These are phyloP conservation scores for Steatocranus sp. DNA, from an alignment of 2,797 vertebrate genomes.

Conservation along the genomic window DNA sequence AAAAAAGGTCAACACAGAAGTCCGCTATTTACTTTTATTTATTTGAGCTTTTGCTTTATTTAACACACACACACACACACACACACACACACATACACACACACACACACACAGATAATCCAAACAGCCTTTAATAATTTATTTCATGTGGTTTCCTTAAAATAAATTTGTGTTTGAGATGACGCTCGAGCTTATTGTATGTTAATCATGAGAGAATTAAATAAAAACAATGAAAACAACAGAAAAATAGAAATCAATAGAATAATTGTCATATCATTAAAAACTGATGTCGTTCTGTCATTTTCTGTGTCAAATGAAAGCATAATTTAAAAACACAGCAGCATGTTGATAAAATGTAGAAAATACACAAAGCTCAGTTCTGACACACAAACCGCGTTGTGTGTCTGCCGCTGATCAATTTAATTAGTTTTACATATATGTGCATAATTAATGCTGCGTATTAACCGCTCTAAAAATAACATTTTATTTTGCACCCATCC, in stretches of 20 bases:
- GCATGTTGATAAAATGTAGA: background rate
- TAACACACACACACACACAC: background rate
- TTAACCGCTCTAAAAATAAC: conserved; percentile 57
- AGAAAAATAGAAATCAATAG: background rate
- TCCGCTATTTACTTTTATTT: conserved; percentile 58
- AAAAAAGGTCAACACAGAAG: conserved; percentile 55
- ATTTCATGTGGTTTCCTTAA: conserved; percentile 64
- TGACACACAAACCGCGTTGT: background rate
- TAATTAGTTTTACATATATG: conserved; percentile 61
- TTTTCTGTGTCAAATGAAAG: background rate
- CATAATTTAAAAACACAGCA: background rate
- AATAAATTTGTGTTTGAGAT: conserved; percentile 53
- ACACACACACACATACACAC: background rate
- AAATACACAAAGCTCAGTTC: background rate
- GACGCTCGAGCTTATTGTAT: conserved; percentile 3
- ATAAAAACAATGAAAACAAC: background rate
- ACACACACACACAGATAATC: conserved; percentile 38
- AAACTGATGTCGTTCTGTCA: background rate
- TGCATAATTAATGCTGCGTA: conserved; percentile 61
- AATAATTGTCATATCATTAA: background rate
- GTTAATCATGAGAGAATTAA: conserved; percentile 32
- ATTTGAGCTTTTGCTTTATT: conserved; percentile 41
- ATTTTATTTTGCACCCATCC: conserved; percentile 16
- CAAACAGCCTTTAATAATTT: conserved; percentile 73
- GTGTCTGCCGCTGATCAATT: conserved; percentile 58